Percentiles rank a stretch among this genome's conserved stretches.
These are phyloP conservation scores for Melopsittacus undulatus DNA, from an alignment of 2,797 vertebrate species.

Conservation along the genomic window DNA sequence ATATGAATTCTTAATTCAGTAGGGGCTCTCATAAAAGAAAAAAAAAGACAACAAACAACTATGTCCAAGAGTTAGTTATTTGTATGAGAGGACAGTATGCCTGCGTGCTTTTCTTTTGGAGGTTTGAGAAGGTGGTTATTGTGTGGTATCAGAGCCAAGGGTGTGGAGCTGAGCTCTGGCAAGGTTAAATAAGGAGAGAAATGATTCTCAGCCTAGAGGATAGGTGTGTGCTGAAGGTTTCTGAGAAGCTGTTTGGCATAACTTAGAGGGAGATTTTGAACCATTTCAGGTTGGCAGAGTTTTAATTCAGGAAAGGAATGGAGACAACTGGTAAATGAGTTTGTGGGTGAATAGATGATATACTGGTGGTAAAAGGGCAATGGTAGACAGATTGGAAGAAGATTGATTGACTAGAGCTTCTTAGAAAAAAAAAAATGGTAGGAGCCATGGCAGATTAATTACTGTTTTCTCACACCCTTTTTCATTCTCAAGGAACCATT, in stretches of 20 bases:
- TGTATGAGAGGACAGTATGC: neutral
- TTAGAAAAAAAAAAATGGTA: conserved; percentile 18
- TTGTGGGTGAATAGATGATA: conserved; percentile 15
- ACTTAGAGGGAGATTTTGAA: conserved; percentile 37
- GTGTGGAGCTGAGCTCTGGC: conserved; percentile 2
- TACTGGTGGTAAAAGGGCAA: conserved; percentile 32
- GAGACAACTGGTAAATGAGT: conserved; percentile 29
- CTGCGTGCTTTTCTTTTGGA: neutral
- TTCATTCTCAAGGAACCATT: conserved; percentile 6
- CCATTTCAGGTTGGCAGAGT: conserved; percentile 15
- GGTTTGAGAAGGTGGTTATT: neutral
- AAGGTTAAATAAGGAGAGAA: conserved; percentile 43
- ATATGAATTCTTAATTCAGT: neutral
- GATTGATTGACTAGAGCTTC: conserved; percentile 28
- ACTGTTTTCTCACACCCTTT: conserved; percentile 28
- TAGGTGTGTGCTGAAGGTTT: conserved; percentile 44
- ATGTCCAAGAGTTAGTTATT: neutral
- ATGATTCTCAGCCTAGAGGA: conserved; percentile 31
- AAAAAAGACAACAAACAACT: neutral
- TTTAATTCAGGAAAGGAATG: conserved; percentile 20
- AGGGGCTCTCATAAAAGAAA: neutral
- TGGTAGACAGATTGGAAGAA: conserved; percentile 35
- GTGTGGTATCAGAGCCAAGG: neutral
- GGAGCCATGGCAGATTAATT: conserved; percentile 30
- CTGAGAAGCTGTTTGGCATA: conserved; percentile 48